Evolutionary conservation across 37 sponge, comb jelly and placozoan genomes (phyloP), one percentile per base, ranked within the genome.

Genomic region (Theonella swinhoei): DNA sequence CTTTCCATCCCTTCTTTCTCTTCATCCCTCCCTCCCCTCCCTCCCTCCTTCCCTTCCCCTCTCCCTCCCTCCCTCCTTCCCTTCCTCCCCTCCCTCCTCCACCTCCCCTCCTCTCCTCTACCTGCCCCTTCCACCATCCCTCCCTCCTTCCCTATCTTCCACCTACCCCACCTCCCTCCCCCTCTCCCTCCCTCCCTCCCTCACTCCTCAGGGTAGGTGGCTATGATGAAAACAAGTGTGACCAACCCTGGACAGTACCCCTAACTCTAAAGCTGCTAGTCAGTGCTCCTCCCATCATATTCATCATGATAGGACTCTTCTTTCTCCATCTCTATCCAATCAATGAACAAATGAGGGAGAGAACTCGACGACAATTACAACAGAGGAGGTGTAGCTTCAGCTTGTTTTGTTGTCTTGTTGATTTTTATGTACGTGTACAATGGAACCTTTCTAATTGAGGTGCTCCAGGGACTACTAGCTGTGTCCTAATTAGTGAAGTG

Each of bases 261-360:
- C 76, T 91, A 26, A 89, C 90, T 1, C 80, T 95, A 29, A 82
- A 80, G 64, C 54, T 95, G 19, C 78, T 95, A 37, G 59, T 95
- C 19, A 81, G 87, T 11, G 83, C 75, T 9, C 86, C 87, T 37
- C 87, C 95, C 33, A 70, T 89, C 30, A 35, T 95, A 22, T 81
- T 95, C 68, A 82, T 89, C 38, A 29, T 91, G 9, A 39, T 80
- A 29, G 60, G 85, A 43, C 74, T 95, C 38, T n/a, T 85, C 29
- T 91, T 88, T 64, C 86, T 88, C 23, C 66, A 64, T 30, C 59
- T 43, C 23, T 95, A 95, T 60, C 95, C 95, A 61, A 91, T 95
- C 42, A 83, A 66, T 5, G 80, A 95, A 65, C 24, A 77, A 63
- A 84, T 22, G 3, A 82, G 88, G 73, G 68, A 65, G 43, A 75